phyloP scores from a whole-genome alignment of 2,888 invertebrate species.

The Emmelina monodactyla region DNA sequence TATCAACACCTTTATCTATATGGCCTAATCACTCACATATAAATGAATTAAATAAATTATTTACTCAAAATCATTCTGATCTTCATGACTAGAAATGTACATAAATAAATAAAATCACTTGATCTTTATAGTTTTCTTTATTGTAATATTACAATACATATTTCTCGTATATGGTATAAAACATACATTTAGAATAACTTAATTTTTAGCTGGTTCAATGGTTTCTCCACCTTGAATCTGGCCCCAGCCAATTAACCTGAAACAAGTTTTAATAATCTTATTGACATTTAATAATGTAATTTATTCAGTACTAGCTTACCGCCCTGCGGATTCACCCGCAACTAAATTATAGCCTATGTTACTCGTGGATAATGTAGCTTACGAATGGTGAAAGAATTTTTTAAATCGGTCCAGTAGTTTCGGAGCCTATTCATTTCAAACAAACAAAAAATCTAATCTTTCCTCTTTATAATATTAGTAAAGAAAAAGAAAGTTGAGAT shows the following conservation, averaged over 20 bases:
- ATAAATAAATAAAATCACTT: conserved; percentile 1
- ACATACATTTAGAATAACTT: conserved; percentile 34
- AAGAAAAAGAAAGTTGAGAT: too few species aligned
- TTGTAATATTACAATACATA: conserved; percentile 1
- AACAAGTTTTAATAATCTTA: conserved; percentile 29
- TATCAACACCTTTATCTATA: conserved; percentile 97
- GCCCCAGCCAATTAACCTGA: conserved; percentile 98
- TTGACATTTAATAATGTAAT: too few species aligned
- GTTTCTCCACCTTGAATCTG: conserved; percentile 97
- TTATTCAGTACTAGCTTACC: too few species aligned
- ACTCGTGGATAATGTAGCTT: too few species aligned
- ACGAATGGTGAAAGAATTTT: too few species aligned
- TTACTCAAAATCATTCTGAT: conserved; percentile 24
- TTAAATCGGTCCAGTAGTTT: too few species aligned
- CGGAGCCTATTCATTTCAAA: too few species aligned
- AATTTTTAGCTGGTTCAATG: conserved; percentile 80
- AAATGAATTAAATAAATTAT: conserved; percentile 48
- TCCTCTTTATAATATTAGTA: too few species aligned
- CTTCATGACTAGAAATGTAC: not conserved
- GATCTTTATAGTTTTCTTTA: not conserved
- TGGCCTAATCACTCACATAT: conserved; percentile 73
- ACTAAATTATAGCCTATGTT: too few species aligned
- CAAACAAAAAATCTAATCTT: too few species aligned
- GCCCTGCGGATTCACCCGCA: too few species aligned
- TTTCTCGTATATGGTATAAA: conserved; percentile 31